Percentiles rank a stretch among this genome's conserved stretches.
phyloP scores from a whole-genome alignment of 2,888 invertebrate species.

The Andrena trimmerana region DNA sequence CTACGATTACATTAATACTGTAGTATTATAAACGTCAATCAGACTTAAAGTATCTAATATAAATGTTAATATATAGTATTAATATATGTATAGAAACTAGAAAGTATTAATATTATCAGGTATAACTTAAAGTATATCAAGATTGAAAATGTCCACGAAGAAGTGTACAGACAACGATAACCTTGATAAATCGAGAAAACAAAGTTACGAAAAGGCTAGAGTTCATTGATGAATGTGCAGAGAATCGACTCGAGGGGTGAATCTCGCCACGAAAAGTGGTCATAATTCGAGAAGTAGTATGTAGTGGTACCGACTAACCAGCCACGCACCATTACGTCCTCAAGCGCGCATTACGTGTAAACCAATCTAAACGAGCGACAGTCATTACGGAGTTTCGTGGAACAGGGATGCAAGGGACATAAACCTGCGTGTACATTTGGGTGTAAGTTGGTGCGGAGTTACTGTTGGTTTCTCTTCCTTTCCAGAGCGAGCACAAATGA shows the following conservation, averaged over 20 bases:
- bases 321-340: conserved; percentile 58
- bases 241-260: conserved; percentile 45
- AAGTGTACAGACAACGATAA: not conserved
- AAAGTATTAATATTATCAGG: too few relatives aligned
- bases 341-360: conserved; percentile 63
- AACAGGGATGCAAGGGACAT: conserved; percentile 49
- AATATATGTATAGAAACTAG: too few relatives aligned
- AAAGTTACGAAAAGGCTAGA: conserved; percentile 25
- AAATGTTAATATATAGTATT: too few relatives aligned
- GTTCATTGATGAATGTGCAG: conserved; percentile 40
- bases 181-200: conserved; percentile 36
- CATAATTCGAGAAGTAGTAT: conserved; percentile 49
- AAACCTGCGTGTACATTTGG: conserved; percentile 61
- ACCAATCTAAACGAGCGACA: conserved; percentile 71
- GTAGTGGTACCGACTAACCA: conserved; percentile 56
- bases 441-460: conserved; percentile 46
- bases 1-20: not conserved
- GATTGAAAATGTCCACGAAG: not conserved
- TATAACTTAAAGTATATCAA: not conserved
- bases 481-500: conserved; percentile 59
- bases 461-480: conserved; percentile 56
- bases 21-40: too few relatives aligned
- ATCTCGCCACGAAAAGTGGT: conserved; percentile 33
- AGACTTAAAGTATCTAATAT: not conserved
- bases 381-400: conserved; percentile 68